phyloP scores from a whole-genome alignment of 2,113 vertebrate species.

The Phalacrocorax carbo region DNA sequence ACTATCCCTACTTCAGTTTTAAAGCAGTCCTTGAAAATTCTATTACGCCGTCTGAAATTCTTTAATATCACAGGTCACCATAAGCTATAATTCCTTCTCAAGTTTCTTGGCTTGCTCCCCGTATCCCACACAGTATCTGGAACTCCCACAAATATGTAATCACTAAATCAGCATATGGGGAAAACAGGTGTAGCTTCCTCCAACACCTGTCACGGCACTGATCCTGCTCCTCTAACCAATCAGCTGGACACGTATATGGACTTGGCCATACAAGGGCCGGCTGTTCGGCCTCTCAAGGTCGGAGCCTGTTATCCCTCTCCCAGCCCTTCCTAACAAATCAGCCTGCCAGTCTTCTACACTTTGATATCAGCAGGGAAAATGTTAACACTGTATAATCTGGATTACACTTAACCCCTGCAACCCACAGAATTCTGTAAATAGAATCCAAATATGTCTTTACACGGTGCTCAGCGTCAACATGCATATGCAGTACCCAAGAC shows the following conservation, averaged over 20 bases:
- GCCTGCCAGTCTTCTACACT: constrained; percentile 58
- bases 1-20: neutral
- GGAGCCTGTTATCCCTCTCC: constrained; percentile 61
- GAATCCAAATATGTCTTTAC: neutral
- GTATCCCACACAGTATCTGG: constrained; percentile 70
- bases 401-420: constrained; percentile 50
- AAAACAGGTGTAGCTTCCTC: constrained; percentile 79
- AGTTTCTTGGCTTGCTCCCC: constrained; percentile 77
- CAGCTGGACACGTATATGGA: constrained; percentile 56
- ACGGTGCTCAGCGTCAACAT: neutral
- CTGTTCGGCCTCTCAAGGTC: constrained; percentile 72
- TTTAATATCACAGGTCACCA: constrained; percentile 63
- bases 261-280: constrained; percentile 81
- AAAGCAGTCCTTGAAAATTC: neutral
- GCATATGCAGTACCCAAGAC: neutral
- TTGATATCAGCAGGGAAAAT: constrained; percentile 68
- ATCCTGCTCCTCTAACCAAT: constrained; percentile 67
- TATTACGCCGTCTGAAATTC: neutral
- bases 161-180: constrained; percentile 79
- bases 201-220: constrained; percentile 75
- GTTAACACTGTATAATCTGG: constrained; percentile 56
- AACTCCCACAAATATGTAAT: constrained; percentile 76
- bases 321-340: constrained; percentile 51
- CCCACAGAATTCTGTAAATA: constrained; percentile 3
- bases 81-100: constrained; percentile 74